These are phyloP conservation scores for Aporophyla nigra DNA, from an alignment of 2,888 invertebrate species.

Conservation along the genomic window DNA sequence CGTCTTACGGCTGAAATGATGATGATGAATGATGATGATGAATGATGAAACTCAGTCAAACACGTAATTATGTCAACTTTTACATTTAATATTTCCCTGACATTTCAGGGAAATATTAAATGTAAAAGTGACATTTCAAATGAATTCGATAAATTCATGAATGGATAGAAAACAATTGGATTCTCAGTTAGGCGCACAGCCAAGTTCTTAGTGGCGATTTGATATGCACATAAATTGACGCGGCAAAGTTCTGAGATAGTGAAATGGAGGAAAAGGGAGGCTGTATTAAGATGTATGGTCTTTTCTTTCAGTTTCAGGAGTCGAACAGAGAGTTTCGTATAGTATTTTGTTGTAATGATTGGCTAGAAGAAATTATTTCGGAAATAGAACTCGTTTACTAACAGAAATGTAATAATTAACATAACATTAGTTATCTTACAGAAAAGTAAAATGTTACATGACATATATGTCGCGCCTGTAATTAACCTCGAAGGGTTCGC, in stretches of 20 bases:
- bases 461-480: no score
- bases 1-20: no score
- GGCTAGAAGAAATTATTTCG: neutral
- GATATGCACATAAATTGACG: constrained; percentile 86
- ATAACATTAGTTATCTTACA: no score
- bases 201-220: constrained; percentile 77
- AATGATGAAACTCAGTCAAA: no score
- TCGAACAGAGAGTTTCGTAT: neutral
- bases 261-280: constrained; percentile 35
- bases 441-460: no score
- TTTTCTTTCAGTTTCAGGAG: constrained; percentile 31
- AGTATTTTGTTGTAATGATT: constrained; percentile 2
- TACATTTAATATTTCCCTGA: constrained; percentile 24
- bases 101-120: no score
- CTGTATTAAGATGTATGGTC: constrained; percentile 25
- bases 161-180: constrained; percentile 78
- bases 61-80: constrained; percentile 9
- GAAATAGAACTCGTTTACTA: neutral
- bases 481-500: neutral
- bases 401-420: neutral
- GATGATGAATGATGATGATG: no score
- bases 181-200: constrained; percentile 61
- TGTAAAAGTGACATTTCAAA: constrained; percentile 35
- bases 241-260: constrained; percentile 50
- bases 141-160: constrained; percentile 55